These are phyloP conservation scores for Anthopleura sola DNA, from an alignment of 64 coral and sea anemone genomes.

Conservation along the genomic window DNA sequence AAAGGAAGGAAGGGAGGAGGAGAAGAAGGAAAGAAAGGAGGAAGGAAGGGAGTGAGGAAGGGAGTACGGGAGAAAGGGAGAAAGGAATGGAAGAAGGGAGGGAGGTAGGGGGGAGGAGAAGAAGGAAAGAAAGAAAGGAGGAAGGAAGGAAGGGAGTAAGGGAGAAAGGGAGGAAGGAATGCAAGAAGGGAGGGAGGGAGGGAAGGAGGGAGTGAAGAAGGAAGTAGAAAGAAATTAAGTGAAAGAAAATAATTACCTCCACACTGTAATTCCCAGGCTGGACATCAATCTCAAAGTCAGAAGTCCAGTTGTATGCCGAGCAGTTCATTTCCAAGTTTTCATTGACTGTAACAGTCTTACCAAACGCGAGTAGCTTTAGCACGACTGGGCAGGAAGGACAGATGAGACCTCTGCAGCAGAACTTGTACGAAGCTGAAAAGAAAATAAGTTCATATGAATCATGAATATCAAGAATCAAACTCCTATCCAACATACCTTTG, in stretches of 20 bases:
- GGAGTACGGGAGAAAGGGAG: no score
- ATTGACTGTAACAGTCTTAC: background rate
- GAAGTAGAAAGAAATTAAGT: no score
- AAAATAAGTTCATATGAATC: background rate
- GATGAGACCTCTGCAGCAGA: slow-evolving; percentile 15
- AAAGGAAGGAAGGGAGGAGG: background rate
- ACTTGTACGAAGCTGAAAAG: background rate
- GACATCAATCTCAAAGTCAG: background rate
- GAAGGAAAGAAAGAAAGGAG: no score
- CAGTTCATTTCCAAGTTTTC: background rate
- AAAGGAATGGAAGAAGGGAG: no score
- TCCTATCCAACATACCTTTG: background rate
- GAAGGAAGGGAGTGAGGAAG: no score
- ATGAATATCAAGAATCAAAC: background rate
- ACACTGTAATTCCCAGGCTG: background rate
- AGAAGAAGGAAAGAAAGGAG: background rate
- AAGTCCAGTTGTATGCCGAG: background rate
- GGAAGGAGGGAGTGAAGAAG: background rate
- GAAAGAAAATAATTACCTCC: background rate
- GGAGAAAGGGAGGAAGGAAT: background rate
- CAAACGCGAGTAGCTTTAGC: background rate
- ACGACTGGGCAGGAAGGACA: background rate
- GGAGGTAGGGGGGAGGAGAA: no score
- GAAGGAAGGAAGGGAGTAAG: background rate
- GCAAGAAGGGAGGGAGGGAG: background rate